phyloP scores from a whole-genome alignment of 2,797 vertebrate species.

The Cirrhinus mrigala region DNA sequence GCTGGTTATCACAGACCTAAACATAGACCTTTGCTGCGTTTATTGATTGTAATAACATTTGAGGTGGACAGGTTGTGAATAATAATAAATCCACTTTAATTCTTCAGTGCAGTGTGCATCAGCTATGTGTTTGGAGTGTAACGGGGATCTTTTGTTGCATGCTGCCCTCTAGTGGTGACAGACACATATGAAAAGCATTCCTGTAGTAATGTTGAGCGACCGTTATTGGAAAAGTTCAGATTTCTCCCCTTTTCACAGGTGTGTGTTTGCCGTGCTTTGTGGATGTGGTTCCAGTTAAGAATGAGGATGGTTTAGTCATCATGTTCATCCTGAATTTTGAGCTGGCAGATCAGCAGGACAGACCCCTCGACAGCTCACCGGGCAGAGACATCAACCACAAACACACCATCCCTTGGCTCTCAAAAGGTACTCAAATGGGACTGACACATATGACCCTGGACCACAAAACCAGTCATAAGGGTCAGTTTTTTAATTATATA shows the following conservation, averaged over 20 bases:
- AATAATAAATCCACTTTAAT: constrained; percentile 3
- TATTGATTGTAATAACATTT: not conserved
- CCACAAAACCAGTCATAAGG: too few species aligned
- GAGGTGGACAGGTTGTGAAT: not conserved
- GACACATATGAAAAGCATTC: not conserved
- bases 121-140: not conserved
- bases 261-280: constrained; percentile 87
- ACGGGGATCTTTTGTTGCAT: constrained; percentile 24
- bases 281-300: constrained; percentile 91
- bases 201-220: not conserved
- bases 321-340: constrained; percentile 96
- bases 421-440: constrained; percentile 72
- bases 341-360: constrained; percentile 78
- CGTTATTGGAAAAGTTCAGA: not conserved
- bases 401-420: constrained; percentile 79
- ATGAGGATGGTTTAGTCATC: constrained; percentile 87
- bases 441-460: too few species aligned
- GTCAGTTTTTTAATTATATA: too few species aligned
- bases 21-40: not conserved
- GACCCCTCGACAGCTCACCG: constrained; percentile 62
- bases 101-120: not conserved
- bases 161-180: constrained; percentile 58
- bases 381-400: constrained; percentile 78
- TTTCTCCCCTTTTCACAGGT: constrained; percentile 70
- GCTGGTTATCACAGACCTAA: constrained; percentile 17